Evolutionary conservation across 2,888 invertebrate genomes (phyloP).

Genomic region (Gymnocheta viridis): DNA sequence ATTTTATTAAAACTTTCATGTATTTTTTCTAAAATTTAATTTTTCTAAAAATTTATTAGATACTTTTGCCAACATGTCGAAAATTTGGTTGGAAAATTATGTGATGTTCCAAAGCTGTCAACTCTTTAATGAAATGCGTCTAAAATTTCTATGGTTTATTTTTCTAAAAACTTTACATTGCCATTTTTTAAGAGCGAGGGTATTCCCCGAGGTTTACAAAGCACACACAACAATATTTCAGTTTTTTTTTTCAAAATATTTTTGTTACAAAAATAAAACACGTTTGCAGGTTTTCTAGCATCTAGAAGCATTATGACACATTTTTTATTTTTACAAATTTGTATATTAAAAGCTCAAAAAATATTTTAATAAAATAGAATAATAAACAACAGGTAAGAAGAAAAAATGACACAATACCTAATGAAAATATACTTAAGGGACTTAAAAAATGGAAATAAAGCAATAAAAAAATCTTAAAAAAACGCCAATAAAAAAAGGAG

Average conservation of each 20-base stretch:
- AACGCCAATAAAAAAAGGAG: slow-evolving; percentile 31
- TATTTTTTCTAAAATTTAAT: neutral
- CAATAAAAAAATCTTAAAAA: slow-evolving; percentile 21
- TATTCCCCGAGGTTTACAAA: slow-evolving; percentile 47
- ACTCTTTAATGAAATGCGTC: slow-evolving; percentile 23
- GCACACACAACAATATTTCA: neutral
- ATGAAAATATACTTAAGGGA: slow-evolving; percentile 68
- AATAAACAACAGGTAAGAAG: slow-evolving; percentile 33
- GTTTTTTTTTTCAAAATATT: neutral
- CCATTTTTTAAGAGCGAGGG: neutral
- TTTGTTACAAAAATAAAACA: slow-evolving; percentile 31
- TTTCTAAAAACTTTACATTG: neutral
- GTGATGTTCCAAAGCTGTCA: slow-evolving; percentile 55
- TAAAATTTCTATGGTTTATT: neutral
- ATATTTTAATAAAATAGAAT: slow-evolving; percentile 14
- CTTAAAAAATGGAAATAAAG: slow-evolving; percentile 50
- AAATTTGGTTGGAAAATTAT: neutral
- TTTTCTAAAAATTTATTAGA: neutral
- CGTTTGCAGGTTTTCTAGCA: slow-evolving; percentile 44
- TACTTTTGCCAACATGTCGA: neutral
- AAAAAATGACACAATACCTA: slow-evolving; percentile 51
- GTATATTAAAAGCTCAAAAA: slow-evolving; percentile 11
- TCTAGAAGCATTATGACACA: slow-evolving; percentile 40
- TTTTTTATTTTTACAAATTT: slow-evolving; percentile 20
- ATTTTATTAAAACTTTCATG: neutral